A percentile compares a stretch with the other conserved stretches of the same genome.
These are phyloP conservation scores for Pseudochromis fuscus DNA, from an alignment of 2,797 vertebrate genomes.

Conservation along the genomic window DNA sequence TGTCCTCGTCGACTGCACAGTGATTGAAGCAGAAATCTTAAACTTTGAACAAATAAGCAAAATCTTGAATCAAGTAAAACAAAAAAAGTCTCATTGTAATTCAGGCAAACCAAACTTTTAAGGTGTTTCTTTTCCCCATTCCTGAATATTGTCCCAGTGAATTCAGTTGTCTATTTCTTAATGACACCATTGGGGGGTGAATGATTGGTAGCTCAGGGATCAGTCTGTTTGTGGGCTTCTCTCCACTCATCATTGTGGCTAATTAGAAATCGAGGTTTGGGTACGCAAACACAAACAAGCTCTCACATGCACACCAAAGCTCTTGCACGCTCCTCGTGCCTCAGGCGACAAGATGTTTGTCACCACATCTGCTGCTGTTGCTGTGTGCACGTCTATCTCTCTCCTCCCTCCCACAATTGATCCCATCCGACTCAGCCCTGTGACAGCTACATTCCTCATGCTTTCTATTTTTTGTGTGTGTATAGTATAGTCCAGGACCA, in stretches of 20 bases:
- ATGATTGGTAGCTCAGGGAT: conserved; percentile 42
- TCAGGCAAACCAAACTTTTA: background rate
- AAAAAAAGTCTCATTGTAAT: background rate
- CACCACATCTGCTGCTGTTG: conserved; percentile 48
- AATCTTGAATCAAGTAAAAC: background rate
- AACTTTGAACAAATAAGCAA: background rate
- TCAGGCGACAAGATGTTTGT: conserved; percentile 62
- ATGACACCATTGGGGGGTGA: conserved; percentile 30
- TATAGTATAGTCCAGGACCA: conserved; percentile 49
- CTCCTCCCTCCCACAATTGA: conserved; percentile 18
- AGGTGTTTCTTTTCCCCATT: background rate
- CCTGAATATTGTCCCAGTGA: background rate
- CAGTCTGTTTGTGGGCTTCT: conserved; percentile 35
- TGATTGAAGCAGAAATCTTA: no score
- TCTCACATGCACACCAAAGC: conserved; percentile 13
- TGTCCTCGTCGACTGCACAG: no score
- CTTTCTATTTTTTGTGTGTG: conserved; percentile 7
- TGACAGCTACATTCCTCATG: conserved; percentile 64
- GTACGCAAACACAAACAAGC: conserved; percentile 33
- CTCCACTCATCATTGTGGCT: conserved; percentile 49
- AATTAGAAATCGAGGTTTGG: conserved; percentile 60
- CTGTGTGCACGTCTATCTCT: conserved; percentile 12
- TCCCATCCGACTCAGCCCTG: conserved; percentile 40
- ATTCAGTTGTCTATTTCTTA: conserved; percentile 36
- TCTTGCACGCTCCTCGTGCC: conserved; percentile 32